A percentile compares a stretch with the other conserved stretches of the same genome.
These are phyloP conservation scores for Tragelaphus imberbis DNA, from an alignment of 2,113 vertebrate genomes.

Conservation along the genomic window DNA sequence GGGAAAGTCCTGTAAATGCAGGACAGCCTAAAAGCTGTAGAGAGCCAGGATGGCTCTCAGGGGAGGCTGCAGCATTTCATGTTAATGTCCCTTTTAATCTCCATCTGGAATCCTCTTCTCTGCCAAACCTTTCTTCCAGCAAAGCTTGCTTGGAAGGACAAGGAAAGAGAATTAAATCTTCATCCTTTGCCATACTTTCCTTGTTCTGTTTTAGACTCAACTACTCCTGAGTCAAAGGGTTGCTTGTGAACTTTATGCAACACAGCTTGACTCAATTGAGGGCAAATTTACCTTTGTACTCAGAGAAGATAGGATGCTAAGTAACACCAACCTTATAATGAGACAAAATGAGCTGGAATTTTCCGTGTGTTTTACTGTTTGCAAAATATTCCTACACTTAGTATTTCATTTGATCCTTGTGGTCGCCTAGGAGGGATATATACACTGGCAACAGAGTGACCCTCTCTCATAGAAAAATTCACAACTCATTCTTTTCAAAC, in stretches of 20 bases:
- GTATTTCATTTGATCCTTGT: not conserved
- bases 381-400: not conserved
- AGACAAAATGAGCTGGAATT: not conserved
- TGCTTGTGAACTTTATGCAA: not conserved
- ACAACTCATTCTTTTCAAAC: not conserved
- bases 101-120: not conserved
- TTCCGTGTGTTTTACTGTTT: not conserved
- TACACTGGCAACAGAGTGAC: not conserved
- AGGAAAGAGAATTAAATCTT: not conserved
- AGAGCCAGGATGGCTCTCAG: not conserved
- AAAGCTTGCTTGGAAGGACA: not conserved
- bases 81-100: not conserved
- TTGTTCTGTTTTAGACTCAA: not conserved
- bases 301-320: not conserved
- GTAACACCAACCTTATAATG: not conserved
- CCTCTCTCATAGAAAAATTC: not conserved
- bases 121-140: not conserved
- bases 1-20: not conserved
- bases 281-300: not conserved
- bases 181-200: not conserved
- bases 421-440: not conserved
- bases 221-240: not conserved
- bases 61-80: not conserved
- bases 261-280: not conserved
- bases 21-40: not conserved